Evolutionary conservation across 1,140 invertebrate genomes (phyloP), one percentile per base, ranked within the genome.

Genomic region (Drosophila asahinai): DNA sequence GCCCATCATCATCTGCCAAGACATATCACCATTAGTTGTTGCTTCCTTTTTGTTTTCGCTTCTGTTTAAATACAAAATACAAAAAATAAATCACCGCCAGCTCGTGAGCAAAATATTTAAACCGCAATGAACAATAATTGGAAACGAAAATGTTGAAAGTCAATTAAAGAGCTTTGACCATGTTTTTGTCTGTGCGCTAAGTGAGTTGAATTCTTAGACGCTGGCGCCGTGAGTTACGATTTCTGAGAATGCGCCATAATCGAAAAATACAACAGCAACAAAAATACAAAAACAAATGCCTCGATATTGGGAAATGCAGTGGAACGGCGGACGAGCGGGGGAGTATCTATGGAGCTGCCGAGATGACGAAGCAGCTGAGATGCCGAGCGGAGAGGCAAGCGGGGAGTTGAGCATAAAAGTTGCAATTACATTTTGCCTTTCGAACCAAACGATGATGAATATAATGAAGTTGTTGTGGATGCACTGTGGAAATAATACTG

Each of bases 111-210:
- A 66, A 63, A 66, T 66, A 66, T 66, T 66, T 15, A 66, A 73
- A 17, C 36, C 65, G 12, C 19, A 42, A 12, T 14, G 49, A 25
- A 67, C 36, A 48, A 67, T 60, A 63, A 47, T 63, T 66, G 51
- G n/a, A 74, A 57, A 42, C 51, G 55, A 58, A 72, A 70, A 59
- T 72, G 54, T 71, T 60, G 67, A 30, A 66, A 71, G 76, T 72
- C 81, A 83, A 80, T 80, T 82, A 55, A 47, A 73, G 68, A 65
- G 66, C 64, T 72, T 73, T 73, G 67, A 60, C 60, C 64, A 78
- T 83, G 77, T 65, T 77, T 77, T 65, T 70, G 38, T 75, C 43
- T 68, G 57, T 62, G 63, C 48, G 45, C 61, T 9, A 72, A 66
- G 63, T 72, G 57, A 81, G 70, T 70, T 80, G 52, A 81, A 70